Conservation (phyloP, 2,888 invertebrate species). For the Oconnorella tubifera region DNA sequence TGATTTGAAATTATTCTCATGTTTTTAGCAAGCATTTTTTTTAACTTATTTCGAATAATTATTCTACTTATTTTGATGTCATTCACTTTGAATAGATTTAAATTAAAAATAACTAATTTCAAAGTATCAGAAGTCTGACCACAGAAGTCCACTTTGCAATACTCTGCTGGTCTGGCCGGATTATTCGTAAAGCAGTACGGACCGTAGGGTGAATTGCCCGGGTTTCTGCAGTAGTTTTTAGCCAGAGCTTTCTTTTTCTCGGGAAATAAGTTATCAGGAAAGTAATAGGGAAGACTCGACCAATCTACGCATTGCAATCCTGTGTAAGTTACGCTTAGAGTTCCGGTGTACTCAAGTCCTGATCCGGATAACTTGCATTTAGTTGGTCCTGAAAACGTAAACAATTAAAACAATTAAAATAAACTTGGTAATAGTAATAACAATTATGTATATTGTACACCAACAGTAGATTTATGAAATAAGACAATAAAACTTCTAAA, state of each 20-base stretch:
- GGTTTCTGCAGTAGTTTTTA: background rate
- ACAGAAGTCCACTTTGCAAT: background rate
- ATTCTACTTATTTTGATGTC: too few relatives aligned
- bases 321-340: background rate
- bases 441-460: too few relatives aligned
- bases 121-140: too few relatives aligned
- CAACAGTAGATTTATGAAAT: too few relatives aligned
- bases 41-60: too few relatives aligned
- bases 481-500: too few relatives aligned
- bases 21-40: too few relatives aligned
- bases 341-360: background rate
- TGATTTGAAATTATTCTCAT: too few relatives aligned
- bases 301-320: background rate
- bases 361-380: background rate
- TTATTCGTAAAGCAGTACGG: background rate
- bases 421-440: too few relatives aligned
- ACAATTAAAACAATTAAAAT: too few relatives aligned
- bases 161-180: background rate
- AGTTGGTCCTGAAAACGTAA: background rate
- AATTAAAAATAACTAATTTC: too few relatives aligned
- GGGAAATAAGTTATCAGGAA: background rate
- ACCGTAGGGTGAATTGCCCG: background rate
- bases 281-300: background rate
- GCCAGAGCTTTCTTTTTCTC: background rate
- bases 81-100: too few relatives aligned